phyloP scores from a whole-genome alignment of 2,113 vertebrate species.

The Anarhynchus alexandrinus region DNA sequence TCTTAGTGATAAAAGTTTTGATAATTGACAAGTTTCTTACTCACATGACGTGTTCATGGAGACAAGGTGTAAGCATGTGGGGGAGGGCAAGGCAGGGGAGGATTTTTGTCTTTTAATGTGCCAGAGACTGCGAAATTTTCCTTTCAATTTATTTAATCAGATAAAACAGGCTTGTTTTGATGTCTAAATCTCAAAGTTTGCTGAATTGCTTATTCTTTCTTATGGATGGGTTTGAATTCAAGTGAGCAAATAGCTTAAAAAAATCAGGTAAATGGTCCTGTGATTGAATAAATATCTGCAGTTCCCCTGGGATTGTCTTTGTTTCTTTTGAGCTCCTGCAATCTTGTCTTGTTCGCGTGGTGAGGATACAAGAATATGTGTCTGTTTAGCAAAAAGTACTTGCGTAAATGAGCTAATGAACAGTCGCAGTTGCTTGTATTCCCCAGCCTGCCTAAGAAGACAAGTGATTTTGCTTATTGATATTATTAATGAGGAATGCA shows the following conservation, averaged over 20 bases:
- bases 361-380: neutral
- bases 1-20: neutral
- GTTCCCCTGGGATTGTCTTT: neutral
- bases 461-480: neutral
- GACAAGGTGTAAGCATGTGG: neutral
- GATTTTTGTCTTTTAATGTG: neutral
- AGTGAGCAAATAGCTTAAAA: neutral
- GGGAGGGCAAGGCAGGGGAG: neutral
- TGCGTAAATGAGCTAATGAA: neutral
- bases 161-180: neutral
- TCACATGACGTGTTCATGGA: neutral
- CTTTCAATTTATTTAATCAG: neutral
- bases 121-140: neutral
- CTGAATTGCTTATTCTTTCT: neutral
- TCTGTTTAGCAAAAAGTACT: neutral
- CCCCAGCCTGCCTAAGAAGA: neutral
- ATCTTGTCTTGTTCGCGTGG: neutral
- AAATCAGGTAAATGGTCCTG: neutral
- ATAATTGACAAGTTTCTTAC: neutral
- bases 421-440: neutral
- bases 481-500: neutral
- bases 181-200: neutral
- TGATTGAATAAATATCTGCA: neutral
- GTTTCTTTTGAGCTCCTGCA: neutral
- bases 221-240: neutral